These are phyloP conservation scores for Trachelus stipa DNA, from an alignment of 2,888 invertebrate species.

Conservation along the genomic window DNA sequence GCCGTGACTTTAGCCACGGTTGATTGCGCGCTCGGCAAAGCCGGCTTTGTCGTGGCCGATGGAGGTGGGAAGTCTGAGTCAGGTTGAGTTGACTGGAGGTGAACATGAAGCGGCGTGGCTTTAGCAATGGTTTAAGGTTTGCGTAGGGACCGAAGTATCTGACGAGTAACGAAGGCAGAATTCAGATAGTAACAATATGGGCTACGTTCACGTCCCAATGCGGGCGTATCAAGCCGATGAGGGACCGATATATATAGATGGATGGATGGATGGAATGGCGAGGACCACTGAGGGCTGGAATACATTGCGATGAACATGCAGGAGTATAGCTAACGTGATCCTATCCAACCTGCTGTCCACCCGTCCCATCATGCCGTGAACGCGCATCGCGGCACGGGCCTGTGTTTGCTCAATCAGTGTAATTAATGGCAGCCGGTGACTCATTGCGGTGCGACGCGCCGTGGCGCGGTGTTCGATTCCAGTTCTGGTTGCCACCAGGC, in stretches of 20 bases:
- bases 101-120: background rate
- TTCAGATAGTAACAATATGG: background rate
- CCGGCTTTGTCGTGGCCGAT: background rate
- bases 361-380: conserved; percentile 14
- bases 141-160: background rate
- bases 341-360: conserved; percentile 10
- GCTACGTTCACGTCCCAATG: background rate
- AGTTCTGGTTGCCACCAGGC: conserved; percentile 14
- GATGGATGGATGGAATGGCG: background rate
- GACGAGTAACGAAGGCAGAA: background rate
- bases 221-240: background rate
- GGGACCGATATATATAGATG: background rate
- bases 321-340: background rate
- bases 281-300: background rate
- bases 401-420: conserved; percentile 35
- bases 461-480: conserved; percentile 25
- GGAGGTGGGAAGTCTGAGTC: background rate
- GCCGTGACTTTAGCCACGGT: background rate
- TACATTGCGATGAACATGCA: background rate
- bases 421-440: conserved; percentile 34
- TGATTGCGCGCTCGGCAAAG: background rate
- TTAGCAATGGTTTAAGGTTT: background rate
- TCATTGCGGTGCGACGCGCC: conserved; percentile 24
- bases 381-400: conserved; percentile 23
- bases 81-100: background rate